A percentile compares a stretch with the other conserved stretches of the same genome.
These are phyloP conservation scores for Luscinia megarhynchos DNA, from an alignment of 2,797 vertebrate species.

Conservation along the genomic window DNA sequence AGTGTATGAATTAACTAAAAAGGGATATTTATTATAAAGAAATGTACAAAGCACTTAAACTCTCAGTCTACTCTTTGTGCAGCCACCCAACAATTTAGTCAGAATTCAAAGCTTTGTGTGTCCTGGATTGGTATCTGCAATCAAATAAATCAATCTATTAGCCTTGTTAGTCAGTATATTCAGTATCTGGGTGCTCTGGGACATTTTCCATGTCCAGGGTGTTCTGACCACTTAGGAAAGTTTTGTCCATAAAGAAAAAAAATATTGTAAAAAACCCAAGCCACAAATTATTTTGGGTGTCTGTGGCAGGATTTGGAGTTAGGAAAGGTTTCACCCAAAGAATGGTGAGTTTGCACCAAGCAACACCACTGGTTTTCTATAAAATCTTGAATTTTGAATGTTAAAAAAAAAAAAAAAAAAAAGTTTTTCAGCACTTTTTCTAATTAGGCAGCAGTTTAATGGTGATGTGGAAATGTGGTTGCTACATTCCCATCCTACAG, in stretches of 20 bases:
- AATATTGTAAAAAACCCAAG: background rate
- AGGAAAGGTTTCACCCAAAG: background rate
- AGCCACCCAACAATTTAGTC: background rate
- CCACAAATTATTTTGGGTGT: background rate
- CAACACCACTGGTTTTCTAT: fast-evolving
- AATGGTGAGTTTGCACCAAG: background rate
- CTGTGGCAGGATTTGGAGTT: background rate
- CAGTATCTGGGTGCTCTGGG: background rate
- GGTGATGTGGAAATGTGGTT: background rate
- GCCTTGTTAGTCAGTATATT: background rate
- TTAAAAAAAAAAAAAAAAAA: background rate
- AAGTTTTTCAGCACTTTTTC: background rate
- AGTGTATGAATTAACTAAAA: conserved; percentile 17
- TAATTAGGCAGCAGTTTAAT: background rate
- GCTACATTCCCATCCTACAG: background rate
- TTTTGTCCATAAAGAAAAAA: background rate
- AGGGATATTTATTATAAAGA: background rate
- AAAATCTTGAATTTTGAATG: background rate
- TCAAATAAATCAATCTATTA: background rate
- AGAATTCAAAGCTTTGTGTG: background rate
- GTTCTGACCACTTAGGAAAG: background rate
- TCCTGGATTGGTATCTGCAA: background rate
- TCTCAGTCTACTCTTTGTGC: background rate
- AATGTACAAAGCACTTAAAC: background rate
- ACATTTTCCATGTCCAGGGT: background rate